phyloP scores from a whole-genome alignment of 2,888 invertebrate genomes.

The Dynastes maya region DNA sequence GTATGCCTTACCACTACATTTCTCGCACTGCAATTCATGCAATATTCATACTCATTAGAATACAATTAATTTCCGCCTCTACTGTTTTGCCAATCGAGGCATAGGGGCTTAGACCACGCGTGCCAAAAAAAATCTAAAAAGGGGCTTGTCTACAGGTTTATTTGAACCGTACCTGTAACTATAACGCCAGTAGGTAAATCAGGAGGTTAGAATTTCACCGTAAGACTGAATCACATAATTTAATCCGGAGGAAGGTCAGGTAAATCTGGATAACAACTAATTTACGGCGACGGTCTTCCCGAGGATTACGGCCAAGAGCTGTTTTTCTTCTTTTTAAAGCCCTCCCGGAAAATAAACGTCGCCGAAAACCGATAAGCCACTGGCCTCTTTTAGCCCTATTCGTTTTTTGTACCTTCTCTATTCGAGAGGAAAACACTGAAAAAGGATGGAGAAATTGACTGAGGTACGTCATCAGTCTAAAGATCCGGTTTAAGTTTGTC shows the following conservation, averaged over 20 bases:
- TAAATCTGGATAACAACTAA: slow-evolving; percentile 35
- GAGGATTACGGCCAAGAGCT: slow-evolving; percentile 31
- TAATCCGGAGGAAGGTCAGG: slow-evolving; percentile 28
- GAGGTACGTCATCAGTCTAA: neutral
- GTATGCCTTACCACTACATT: no score
- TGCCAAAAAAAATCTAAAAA: no score
- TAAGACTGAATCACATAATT: slow-evolving; percentile 25
- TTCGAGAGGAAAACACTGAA: slow-evolving; percentile 12
- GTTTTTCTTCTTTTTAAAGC: slow-evolving; percentile 36
- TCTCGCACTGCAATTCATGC: no score
- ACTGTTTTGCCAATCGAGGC: no score
- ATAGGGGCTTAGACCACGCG: no score
- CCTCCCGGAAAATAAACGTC: slow-evolving; percentile 30
- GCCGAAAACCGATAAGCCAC: slow-evolving; percentile 36
- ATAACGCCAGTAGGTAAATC: neutral
- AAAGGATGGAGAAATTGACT: slow-evolving; percentile 16
- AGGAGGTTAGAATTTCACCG: slow-evolving; percentile 18
- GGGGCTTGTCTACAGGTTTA: neutral
- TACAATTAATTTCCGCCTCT: no score
- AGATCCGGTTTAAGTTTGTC: slow-evolving; percentile 3
- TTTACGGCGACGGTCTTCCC: slow-evolving; percentile 24
- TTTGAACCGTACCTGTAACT: neutral
- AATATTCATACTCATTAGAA: no score
- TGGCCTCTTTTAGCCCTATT: neutral
- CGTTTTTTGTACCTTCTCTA: neutral